Evolutionary conservation across 2,888 invertebrate genomes (phyloP).

Genomic region (Iselma pallidipennis): DNA sequence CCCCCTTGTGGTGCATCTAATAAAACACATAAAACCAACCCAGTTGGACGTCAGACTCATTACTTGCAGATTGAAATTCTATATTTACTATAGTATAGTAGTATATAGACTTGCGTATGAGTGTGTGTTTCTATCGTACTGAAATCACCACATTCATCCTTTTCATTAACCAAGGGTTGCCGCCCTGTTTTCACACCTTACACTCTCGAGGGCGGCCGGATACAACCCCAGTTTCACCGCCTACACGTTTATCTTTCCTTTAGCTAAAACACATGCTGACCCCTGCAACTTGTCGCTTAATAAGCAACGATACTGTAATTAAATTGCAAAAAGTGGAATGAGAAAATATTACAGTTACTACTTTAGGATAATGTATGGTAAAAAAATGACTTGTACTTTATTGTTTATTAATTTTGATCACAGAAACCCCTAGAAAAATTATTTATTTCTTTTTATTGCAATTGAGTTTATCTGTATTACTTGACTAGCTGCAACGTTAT

Average conservation of each 20-base stretch:
- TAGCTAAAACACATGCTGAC: not conserved
- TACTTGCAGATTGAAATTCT: not conserved
- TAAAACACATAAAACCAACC: not conserved
- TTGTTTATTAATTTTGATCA: too few species aligned
- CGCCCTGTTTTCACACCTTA: constrained; percentile 27
- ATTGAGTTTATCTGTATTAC: too few species aligned
- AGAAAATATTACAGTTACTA: not conserved
- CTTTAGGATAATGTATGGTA: too few species aligned
- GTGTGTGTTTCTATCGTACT: not conserved
- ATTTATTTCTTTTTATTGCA: too few species aligned
- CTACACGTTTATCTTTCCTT: not conserved
- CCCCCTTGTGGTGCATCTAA: not conserved
- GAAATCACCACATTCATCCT: not conserved
- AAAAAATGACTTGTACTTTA: too few species aligned
- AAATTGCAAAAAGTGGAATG: not conserved
- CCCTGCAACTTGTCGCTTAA: not conserved
- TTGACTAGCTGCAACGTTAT: too few species aligned
- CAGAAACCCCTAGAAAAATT: too few species aligned
- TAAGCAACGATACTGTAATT: not conserved
- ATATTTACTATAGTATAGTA: not conserved
- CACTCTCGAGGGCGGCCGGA: constrained; percentile 12
- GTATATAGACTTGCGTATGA: not conserved
- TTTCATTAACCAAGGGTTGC: constrained; percentile 20
- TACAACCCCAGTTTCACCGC: constrained; percentile 15
- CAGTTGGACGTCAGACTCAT: not conserved